A percentile compares a stretch with the other conserved stretches of the same genome.
These are phyloP conservation scores for Parauchenoglanis ngamensis DNA, from an alignment of 2,797 vertebrate genomes.

Conservation along the genomic window DNA sequence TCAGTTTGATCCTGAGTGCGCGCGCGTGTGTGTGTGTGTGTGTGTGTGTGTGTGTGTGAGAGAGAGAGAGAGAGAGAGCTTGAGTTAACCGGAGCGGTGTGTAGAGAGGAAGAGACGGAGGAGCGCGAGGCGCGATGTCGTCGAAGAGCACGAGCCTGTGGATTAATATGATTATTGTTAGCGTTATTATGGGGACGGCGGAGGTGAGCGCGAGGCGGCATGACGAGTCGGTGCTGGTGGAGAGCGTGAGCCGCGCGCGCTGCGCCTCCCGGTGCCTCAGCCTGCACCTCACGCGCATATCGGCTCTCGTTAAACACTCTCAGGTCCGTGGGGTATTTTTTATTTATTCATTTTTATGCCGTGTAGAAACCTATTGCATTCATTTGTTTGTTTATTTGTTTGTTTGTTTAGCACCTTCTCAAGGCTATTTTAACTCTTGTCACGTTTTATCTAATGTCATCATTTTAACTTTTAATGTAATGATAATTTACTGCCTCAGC, in stretches of 20 bases:
- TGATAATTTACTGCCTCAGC: neutral
- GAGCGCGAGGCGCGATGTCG: neutral
- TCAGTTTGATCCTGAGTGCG: neutral
- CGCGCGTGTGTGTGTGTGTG: too few species aligned
- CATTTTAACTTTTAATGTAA: neutral
- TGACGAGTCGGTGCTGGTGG: conserved; percentile 84
- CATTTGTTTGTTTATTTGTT: neutral
- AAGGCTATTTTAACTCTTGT: too few species aligned
- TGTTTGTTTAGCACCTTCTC: neutral
- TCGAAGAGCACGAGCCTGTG: conserved; percentile 74
- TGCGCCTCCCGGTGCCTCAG: conserved; percentile 93
- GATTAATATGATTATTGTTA: conserved; percentile 70
- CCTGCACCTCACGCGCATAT: conserved; percentile 95
- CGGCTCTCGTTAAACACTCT: conserved; percentile 88
- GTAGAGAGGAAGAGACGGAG: neutral
- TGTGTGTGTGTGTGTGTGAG: neutral
- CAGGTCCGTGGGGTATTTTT: conserved; percentile 74
- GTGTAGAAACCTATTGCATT: neutral
- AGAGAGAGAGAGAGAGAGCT: neutral
- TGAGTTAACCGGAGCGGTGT: neutral
- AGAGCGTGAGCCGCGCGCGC: conserved; percentile 83
- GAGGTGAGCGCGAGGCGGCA: conserved; percentile 75
- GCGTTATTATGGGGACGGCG: conserved; percentile 60
- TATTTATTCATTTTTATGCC: neutral
- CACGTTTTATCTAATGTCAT: neutral